These are phyloP conservation scores for Alethe castanea DNA, from an alignment of 2,113 vertebrate genomes.

Conservation along the genomic window DNA sequence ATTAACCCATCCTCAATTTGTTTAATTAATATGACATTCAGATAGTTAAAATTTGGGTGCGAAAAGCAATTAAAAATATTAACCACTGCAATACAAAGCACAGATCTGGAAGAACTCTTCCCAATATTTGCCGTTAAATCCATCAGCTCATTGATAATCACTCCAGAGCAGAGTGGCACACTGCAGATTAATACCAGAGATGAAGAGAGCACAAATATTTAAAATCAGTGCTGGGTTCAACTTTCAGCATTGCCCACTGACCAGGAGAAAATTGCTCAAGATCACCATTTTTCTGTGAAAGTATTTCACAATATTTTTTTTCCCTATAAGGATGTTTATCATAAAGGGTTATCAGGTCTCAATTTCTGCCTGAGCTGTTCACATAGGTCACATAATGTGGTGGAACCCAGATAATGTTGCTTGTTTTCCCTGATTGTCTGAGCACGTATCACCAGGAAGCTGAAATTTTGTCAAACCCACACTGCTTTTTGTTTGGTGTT, in stretches of 20 bases:
- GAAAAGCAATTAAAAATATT: not conserved
- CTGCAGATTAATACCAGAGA: not conserved
- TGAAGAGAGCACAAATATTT: not conserved
- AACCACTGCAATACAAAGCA: not conserved
- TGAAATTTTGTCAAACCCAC: not conserved
- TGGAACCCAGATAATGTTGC: not conserved
- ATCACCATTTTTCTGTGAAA: not conserved
- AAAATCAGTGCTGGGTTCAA: not conserved
- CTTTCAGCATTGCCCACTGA: not conserved
- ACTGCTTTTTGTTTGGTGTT: not conserved
- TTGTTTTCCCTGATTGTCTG: not conserved
- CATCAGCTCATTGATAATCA: not conserved
- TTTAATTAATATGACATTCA: slow-evolving; percentile 2
- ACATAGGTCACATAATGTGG: not conserved
- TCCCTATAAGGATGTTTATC: not conserved
- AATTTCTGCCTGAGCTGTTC: not conserved
- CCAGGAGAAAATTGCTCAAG: not conserved
- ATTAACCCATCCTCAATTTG: slow-evolving; percentile 23
- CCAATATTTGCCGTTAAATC: not conserved
- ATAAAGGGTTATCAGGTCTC: not conserved
- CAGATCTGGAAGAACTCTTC: not conserved
- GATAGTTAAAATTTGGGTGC: not conserved
- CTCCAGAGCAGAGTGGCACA: not conserved
- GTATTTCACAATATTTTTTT: not conserved
- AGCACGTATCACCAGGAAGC: not conserved